Percentiles rank a stretch among this genome's conserved stretches.
Evolutionary conservation across 2,113 vertebrate species (phyloP).

Genomic region (Bujurquina vittata): DNA sequence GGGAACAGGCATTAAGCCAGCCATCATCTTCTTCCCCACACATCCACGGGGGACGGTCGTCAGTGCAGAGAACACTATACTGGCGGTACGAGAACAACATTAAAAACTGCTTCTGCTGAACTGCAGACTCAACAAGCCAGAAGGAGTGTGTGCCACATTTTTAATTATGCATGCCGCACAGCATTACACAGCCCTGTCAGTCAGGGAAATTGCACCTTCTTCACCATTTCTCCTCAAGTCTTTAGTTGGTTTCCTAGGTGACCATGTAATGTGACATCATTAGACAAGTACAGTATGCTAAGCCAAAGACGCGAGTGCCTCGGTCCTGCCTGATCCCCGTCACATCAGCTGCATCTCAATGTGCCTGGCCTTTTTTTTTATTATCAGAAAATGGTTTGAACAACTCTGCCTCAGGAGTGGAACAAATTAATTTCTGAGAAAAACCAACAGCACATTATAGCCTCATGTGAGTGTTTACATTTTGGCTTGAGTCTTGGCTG

Average conservation of each 20-base stretch:
- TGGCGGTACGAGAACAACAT: slow-evolving; percentile 51
- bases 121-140: slow-evolving; percentile 55
- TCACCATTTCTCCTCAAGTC: slow-evolving; percentile 35
- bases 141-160: slow-evolving; percentile 44
- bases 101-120: slow-evolving; percentile 50
- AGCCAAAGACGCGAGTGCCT: slow-evolving; percentile 37
- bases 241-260: slow-evolving; percentile 61
- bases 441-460: slow-evolving; percentile 29
- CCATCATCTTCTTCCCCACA: slow-evolving; percentile 29
- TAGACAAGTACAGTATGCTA: slow-evolving; percentile 49
- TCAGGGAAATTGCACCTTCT: slow-evolving; percentile 37
- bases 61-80: slow-evolving; percentile 36
- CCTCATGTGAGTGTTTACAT: slow-evolving; percentile 34
- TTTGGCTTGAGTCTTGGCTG: slow-evolving; percentile 15
- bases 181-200: slow-evolving; percentile 50
- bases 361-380: slow-evolving; percentile 5
- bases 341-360: slow-evolving; percentile 20
- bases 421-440: slow-evolving; percentile 35
- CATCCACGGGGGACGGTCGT: slow-evolving; percentile 49
- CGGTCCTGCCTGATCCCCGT: slow-evolving; percentile 17
- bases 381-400: slow-evolving; percentile 19
- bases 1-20: slow-evolving; percentile 20
- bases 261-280: slow-evolving; percentile 64
- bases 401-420: slow-evolving; percentile 21
- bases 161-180: slow-evolving; percentile 65